Conservation (phyloP, 2,113 vertebrate species). For the Nannobrachium achirus region DNA sequence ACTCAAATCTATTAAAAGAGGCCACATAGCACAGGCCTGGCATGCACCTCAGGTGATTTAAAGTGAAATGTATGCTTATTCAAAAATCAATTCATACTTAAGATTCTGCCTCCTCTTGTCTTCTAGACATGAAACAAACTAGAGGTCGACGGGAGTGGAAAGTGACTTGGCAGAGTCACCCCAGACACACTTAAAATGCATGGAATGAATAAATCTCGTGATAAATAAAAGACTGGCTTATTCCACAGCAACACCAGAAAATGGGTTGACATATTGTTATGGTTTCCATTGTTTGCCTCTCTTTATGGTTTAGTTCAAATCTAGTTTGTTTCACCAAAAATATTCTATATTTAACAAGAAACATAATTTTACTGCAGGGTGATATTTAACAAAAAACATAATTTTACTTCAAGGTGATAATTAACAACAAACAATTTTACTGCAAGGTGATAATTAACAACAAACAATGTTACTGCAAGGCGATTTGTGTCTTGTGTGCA, state of each 20-base stretch:
- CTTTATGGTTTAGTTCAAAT: too few species aligned
- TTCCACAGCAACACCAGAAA: slow-evolving; percentile 3
- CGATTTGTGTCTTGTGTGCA: slow-evolving; percentile 6
- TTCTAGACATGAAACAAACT: slow-evolving; percentile 61
- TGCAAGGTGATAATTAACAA: too few species aligned
- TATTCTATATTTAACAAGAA: too few species aligned
- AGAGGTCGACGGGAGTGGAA: slow-evolving; percentile 59
- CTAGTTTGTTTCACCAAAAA: neutral
- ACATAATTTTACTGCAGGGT: too few species aligned
- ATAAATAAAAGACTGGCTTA: slow-evolving; percentile 26
- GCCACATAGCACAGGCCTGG: slow-evolving; percentile 59
- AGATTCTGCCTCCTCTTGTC: slow-evolving; percentile 58
- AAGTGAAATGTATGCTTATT: slow-evolving; percentile 82
- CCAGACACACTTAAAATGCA: slow-evolving; percentile 47
- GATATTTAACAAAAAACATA: too few species aligned
- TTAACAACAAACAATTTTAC: too few species aligned
- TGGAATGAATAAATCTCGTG: slow-evolving; percentile 22
- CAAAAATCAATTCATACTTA: slow-evolving; percentile 76
- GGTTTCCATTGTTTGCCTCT: slow-evolving; percentile 4
- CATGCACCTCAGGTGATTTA: slow-evolving; percentile 71
- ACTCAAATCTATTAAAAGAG: slow-evolving; percentile 81
- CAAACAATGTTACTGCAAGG: slow-evolving; percentile 3
- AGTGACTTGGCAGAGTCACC: slow-evolving; percentile 33
- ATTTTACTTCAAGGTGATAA: too few species aligned
- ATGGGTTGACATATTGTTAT: neutral